Conservation (phyloP, 2,888 invertebrate species). For the Rotaria magnacalcarata region DNA sequence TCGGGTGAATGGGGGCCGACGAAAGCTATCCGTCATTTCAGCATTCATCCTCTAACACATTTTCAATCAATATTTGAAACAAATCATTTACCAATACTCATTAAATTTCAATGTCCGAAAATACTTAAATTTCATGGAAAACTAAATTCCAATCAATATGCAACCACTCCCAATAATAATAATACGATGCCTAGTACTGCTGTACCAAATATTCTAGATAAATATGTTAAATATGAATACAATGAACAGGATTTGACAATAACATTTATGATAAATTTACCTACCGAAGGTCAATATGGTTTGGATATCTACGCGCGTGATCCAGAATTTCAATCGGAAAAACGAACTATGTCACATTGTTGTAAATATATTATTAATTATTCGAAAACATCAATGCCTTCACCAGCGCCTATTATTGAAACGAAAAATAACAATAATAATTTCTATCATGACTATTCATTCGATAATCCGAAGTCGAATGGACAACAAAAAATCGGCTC, state of each 20-base stretch:
- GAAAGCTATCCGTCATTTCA: constrained; percentile 83
- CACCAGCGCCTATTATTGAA: neutral
- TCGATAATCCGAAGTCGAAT: neutral
- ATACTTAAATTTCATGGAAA: constrained; percentile 50
- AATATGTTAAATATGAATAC: constrained; percentile 73
- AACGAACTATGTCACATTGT: constrained; percentile 89
- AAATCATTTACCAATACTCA: constrained; percentile 62
- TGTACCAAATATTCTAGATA: constrained; percentile 65
- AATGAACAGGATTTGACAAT: constrained; percentile 61
- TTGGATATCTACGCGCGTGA: constrained; percentile 87
- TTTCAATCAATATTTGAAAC: constrained; percentile 85
- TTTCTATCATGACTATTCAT: neutral
- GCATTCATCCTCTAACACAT: constrained; percentile 66
- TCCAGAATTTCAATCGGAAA: constrained; percentile 58
- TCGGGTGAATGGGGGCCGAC: constrained; percentile 99
- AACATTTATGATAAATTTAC: constrained; percentile 61
- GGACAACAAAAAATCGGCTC: neutral
- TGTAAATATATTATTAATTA: constrained; percentile 94
- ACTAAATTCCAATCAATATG: constrained; percentile 6
- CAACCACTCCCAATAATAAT: neutral
- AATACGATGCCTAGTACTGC: neutral
- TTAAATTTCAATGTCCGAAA: constrained; percentile 54
- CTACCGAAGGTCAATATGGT: constrained; percentile 81
- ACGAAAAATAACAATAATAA: neutral
- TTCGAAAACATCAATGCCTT: neutral